Conservation (phyloP, 2,113 vertebrate species). For the Pollachius pollachius region DNA sequence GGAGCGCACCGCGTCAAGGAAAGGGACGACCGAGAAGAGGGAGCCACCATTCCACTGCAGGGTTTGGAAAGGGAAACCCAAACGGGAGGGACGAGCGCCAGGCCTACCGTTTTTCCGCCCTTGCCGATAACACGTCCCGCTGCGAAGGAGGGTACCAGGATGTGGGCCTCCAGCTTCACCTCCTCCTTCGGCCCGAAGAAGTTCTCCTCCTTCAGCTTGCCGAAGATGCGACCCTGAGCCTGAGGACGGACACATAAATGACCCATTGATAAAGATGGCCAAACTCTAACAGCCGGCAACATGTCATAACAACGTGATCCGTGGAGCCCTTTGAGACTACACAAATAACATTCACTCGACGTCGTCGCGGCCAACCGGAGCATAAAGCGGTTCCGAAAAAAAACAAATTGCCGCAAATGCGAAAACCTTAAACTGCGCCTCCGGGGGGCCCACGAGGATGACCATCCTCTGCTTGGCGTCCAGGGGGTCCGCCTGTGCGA, state of each 20-base stretch:
- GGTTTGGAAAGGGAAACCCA: too few relatives aligned
- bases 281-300: too few relatives aligned
- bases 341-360: too few relatives aligned
- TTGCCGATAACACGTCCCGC: slow-evolving; percentile 98
- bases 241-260: slow-evolving; percentile 41
- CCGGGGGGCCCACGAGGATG: slow-evolving; percentile 93
- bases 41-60: neutral
- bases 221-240: slow-evolving; percentile 94
- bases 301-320: too few relatives aligned
- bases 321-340: too few relatives aligned
- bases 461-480: slow-evolving; percentile 95
- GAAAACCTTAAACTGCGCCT: slow-evolving; percentile 97
- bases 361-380: too few relatives aligned
- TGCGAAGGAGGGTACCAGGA: slow-evolving; percentile 96
- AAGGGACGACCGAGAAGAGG: neutral
- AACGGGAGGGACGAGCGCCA: too few relatives aligned
- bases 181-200: slow-evolving; percentile 99
- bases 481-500: slow-evolving; percentile 91
- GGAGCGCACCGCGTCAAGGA: neutral
- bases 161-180: slow-evolving; percentile 97
- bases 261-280: too few relatives aligned
- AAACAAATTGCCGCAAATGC: too few relatives aligned
- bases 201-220: slow-evolving; percentile 98
- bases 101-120: slow-evolving; percentile 91
- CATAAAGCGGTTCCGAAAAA: too few relatives aligned